Conservation (phyloP, 1,140 invertebrate genomes). For the Geopemphigus sp. region DNA sequence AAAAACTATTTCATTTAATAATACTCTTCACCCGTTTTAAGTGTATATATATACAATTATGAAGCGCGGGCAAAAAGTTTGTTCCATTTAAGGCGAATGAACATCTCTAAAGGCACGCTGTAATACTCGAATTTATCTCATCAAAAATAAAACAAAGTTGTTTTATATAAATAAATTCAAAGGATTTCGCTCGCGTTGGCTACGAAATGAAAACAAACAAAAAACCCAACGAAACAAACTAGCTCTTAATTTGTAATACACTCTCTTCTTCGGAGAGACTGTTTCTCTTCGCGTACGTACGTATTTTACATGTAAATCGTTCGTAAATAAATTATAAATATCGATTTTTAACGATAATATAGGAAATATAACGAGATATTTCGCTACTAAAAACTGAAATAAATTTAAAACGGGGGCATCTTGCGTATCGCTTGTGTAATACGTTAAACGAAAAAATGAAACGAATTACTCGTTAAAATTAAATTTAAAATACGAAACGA, state of each 20-base stretch:
- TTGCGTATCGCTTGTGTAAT: too few species aligned
- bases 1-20: not conserved
- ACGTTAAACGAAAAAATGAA: too few species aligned
- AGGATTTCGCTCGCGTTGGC: not conserved
- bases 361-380: too few species aligned
- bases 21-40: not conserved
- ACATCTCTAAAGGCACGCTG: not conserved
- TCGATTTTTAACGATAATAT: not conserved
- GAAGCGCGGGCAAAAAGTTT: not conserved
- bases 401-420: too few species aligned
- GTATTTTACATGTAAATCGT: not conserved
- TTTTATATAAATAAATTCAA: constrained; percentile 6
- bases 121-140: constrained; percentile 26
- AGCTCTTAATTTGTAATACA: not conserved
- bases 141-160: constrained; percentile 11
- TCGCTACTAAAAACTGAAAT: too few species aligned
- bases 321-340: not conserved
- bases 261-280: not conserved
- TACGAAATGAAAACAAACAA: not conserved
- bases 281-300: not conserved
- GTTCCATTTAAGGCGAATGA: not conserved
- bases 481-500: too few species aligned
- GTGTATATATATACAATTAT: too few species aligned
- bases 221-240: not conserved
- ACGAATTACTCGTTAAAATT: too few species aligned